Evolutionary conservation across 2,797 vertebrate species (phyloP), one percentile per base, ranked within the genome.

Genomic region (Scleropages formosus): DNA sequence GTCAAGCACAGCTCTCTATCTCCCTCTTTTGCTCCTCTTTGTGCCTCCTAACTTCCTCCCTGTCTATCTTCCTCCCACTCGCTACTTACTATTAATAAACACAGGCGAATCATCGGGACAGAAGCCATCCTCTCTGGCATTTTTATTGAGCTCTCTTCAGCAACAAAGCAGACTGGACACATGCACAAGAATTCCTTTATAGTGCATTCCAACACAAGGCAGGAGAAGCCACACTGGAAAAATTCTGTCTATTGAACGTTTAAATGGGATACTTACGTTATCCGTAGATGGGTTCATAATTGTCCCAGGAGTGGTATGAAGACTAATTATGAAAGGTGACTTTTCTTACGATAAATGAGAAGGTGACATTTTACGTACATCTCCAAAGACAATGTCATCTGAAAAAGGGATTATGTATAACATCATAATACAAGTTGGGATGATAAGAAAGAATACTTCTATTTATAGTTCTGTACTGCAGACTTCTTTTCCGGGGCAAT

Each of bases 51-150:
- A 79, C 16, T 64, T 58, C 51, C 59, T 13, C 56, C 31, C 51
- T 27, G 69, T 72, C 44, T n/a, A 56, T 75, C 46, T 51, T 46
- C 64, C 74, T 56, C 80, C 69, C 75, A 77, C 78, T 80, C 72
- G 10, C 68, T 70, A 59, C 75, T 73, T 76, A 72, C 82, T 78
- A 77, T 73, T 67, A 70, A 81, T 81, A 82, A 83, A 74, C 82
- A 31, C 10, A 63, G 4, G 46, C 49, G 72, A 67, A 69, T 27
- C 70, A 69, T 75, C 39, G 47, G 74, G 75, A 80, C 62, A 26
- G 3, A 11, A 63, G 71, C 18, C 46, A 16, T 79, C 79, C 77
- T 73, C 46, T 65, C 58, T 53, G 63, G 77, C 24, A 2, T 22
- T 56, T 71, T 77, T 59, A 16, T 69, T 6, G 75, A 78, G 79